Base-by-base conservation (phyloP, 2,797 vertebrate genomes). In the Threskiornis aethiopicus region DNA sequence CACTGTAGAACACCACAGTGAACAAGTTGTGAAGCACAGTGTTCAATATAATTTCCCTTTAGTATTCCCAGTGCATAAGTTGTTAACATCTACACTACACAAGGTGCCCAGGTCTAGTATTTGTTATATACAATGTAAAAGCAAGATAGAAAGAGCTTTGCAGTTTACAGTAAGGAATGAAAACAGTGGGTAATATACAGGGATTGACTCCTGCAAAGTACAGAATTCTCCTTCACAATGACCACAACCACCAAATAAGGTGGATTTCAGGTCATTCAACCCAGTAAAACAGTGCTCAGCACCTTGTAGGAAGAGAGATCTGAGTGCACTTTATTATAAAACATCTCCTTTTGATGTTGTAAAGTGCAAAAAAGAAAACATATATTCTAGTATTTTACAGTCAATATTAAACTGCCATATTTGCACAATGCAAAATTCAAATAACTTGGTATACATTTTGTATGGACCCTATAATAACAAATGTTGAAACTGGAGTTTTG, bases 21-120 rank as follows among this genome's bases (percentile, higher is more conserved):
- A 97, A 82, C 97, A 88, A 96, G 77, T 96, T 73, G 86, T 93
- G 97, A 97, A 98, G 98, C 98, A 98, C 98, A 98, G 98, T 98
- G 98, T 93, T 97, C 64, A 87, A 85, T 44, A 91, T 47, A 93
- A 93, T 82, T 93, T 98, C 97, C 97, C 96, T 97, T 98, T 93
- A 79, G 96, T 92, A 96, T 88, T 89, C 93, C 97, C 80, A 92
- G 91, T 89, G 97, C 97, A 82, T 84, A 93, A 85, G 87, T 83
- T 94, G 93, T 96, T 92, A 77, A 93, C 25, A 97, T 93, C 85
- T 83, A 83, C 70, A 79, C 72, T 65, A 76, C 37, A 94, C 79
- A 95, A 93, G 80, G 67, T 69, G 79, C 91, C 94, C 96, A 93
- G 35, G 76, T 92, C 96, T 90, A 90, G 70, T 95, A 92, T 95